phyloP scores from a whole-genome alignment of 2,888 invertebrate genomes.

The Agrochola lychnidis region DNA sequence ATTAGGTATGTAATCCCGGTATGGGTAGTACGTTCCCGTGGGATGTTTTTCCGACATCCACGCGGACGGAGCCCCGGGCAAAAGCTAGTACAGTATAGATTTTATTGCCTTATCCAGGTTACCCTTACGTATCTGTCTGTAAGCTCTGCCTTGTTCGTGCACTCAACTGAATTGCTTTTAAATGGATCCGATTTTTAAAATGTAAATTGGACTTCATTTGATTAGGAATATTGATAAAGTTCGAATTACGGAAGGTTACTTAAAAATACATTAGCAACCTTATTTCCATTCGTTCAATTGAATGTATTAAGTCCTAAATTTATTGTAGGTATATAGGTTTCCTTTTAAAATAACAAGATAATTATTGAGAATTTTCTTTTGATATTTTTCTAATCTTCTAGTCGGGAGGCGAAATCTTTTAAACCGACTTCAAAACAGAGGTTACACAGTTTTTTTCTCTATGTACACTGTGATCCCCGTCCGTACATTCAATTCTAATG shows the following conservation, averaged over 20 bases:
- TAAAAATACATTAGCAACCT: conserved; percentile 65
- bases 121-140: neutral
- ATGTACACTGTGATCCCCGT: too few species aligned
- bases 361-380: conserved; percentile 35
- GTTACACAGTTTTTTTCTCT: too few species aligned
- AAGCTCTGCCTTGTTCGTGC: conserved; percentile 33
- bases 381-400: neutral
- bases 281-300: conserved; percentile 47
- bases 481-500: too few species aligned
- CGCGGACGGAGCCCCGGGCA: too few species aligned
- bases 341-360: conserved; percentile 46
- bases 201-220: conserved; percentile 71
- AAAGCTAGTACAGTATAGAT: too few species aligned
- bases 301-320: conserved; percentile 47
- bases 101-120: conserved; percentile 17
- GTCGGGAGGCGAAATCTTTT: too few species aligned
- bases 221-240: conserved; percentile 70
- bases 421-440: too few species aligned
- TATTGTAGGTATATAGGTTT: conserved; percentile 13
- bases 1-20: too few species aligned
- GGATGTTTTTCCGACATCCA: too few species aligned
- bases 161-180: conserved; percentile 69
- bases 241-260: conserved; percentile 60
- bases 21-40: too few species aligned
- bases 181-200: conserved; percentile 68